Evolutionary conservation across 2,888 invertebrate genomes (phyloP).

Genomic region (Pherbina coryleti): DNA sequence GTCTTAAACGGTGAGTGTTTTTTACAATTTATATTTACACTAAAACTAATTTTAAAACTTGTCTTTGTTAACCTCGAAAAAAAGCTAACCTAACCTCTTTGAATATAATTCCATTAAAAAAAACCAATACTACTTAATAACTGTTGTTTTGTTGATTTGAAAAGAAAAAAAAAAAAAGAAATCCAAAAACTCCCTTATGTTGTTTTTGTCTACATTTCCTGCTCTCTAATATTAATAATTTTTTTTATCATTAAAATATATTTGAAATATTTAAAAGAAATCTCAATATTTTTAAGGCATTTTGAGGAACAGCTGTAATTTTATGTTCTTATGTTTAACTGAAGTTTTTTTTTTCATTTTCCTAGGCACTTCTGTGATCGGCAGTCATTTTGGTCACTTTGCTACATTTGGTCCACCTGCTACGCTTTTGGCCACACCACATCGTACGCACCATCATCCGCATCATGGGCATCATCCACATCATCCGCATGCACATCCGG

Average conservation of each 20-base stretch:
- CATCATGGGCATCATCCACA: slow-evolving; percentile 71
- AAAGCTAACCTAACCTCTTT: slow-evolving; percentile 20
- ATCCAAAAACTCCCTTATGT: slow-evolving; percentile 17
- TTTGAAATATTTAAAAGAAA: neutral
- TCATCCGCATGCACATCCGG: slow-evolving; percentile 63
- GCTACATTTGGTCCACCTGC: slow-evolving; percentile 71
- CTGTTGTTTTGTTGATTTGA: slow-evolving; percentile 40
- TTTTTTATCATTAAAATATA: neutral
- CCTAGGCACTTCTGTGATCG: slow-evolving; percentile 75
- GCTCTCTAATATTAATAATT: neutral
- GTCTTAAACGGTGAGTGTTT: slow-evolving; percentile 70
- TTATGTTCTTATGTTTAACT: neutral
- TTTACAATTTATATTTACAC: slow-evolving; percentile 28
- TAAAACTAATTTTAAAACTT: slow-evolving; percentile 9
- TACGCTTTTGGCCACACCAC: slow-evolving; percentile 59
- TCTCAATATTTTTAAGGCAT: neutral
- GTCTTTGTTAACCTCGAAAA: slow-evolving; percentile 1
- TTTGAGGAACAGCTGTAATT: neutral
- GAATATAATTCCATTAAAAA: slow-evolving; percentile 14
- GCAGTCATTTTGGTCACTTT: slow-evolving; percentile 69
- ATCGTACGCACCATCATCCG: slow-evolving; percentile 57
- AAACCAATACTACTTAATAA: slow-evolving; percentile 10
- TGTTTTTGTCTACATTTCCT: slow-evolving; percentile 9
- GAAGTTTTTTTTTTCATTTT: slow-evolving; percentile 16
- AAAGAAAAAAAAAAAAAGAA: slow-evolving; percentile 23